Conservation (phyloP, 2,888 invertebrate species). For the Drosophila nr. medialis region DNA sequence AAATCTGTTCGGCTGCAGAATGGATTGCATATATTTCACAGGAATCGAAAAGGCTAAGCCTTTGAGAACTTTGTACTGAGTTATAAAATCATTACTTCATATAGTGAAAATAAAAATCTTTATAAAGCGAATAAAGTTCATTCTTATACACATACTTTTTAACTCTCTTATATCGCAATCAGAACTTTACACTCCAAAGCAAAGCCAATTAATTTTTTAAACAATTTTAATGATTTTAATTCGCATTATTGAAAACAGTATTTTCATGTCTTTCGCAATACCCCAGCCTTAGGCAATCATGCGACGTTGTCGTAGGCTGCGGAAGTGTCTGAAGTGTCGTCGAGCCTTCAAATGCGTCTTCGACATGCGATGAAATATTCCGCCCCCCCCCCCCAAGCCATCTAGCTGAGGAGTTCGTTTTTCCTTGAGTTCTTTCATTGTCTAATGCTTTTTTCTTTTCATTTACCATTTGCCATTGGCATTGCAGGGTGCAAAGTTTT, state of each 20-base stretch:
- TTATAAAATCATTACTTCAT: not conserved
- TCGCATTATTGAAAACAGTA: conserved; percentile 4
- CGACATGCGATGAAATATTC: conserved; percentile 69
- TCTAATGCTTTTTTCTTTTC: conserved; percentile 65
- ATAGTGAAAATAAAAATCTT: not conserved
- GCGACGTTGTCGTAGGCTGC: conserved; percentile 31
- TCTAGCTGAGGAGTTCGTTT: conserved; percentile 5
- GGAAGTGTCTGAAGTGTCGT: conserved; percentile 74
- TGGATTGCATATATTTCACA: conserved; percentile 23
- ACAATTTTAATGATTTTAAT: conserved; percentile 36
- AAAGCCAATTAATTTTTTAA: not conserved
- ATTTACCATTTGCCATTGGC: conserved; percentile 39
- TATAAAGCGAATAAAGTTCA: not conserved
- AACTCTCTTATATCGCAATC: not conserved
- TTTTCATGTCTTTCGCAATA: conserved; percentile 6
- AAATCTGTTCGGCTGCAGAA: conserved; percentile 10
- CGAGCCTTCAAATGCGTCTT: conserved; percentile 71
- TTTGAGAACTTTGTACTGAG: not conserved
- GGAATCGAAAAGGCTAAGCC: not conserved
- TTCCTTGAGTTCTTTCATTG: conserved; percentile 53
- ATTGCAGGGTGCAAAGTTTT: conserved; percentile 54
- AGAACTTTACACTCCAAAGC: too few species aligned
- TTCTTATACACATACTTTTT: not conserved
- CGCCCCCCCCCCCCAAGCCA: conserved; percentile 10
- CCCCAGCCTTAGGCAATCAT: not conserved